These are phyloP conservation scores for Rana temporaria DNA, from an alignment of 2,113 vertebrate genomes.

Conservation along the genomic window DNA sequence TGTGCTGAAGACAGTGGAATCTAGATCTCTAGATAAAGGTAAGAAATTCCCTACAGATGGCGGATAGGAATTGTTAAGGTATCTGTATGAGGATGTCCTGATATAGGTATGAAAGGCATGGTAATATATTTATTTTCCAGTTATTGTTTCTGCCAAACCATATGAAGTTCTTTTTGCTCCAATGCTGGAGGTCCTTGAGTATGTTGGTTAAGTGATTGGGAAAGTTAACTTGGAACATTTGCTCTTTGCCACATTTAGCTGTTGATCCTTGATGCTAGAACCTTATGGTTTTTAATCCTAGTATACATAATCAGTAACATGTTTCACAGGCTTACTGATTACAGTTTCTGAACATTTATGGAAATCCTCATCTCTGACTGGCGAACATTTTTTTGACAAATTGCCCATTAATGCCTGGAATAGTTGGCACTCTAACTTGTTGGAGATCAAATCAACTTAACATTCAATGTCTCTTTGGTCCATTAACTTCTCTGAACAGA, in stretches of 20 bases:
- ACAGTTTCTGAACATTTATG: neutral
- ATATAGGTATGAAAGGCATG: too few relatives aligned
- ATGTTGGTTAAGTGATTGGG: too few relatives aligned
- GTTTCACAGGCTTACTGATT: neutral
- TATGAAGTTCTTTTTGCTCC: too few relatives aligned
- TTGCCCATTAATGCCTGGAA: neutral
- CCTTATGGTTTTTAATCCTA: neutral
- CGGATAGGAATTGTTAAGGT: too few relatives aligned
- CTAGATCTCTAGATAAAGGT: too few relatives aligned
- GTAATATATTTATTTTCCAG: too few relatives aligned
- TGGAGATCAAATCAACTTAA: neutral
- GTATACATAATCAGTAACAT: neutral
- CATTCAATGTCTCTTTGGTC: slow-evolving; percentile 1
- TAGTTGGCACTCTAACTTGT: neutral
- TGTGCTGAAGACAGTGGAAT: too few relatives aligned
- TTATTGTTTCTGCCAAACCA: too few relatives aligned
- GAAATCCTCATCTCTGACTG: neutral
- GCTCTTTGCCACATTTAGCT: neutral
- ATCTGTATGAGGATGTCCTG: too few relatives aligned
- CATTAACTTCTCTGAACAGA: neutral
- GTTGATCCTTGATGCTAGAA: neutral
- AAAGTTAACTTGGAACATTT: too few relatives aligned
- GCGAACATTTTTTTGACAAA: neutral
- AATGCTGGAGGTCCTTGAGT: too few relatives aligned
- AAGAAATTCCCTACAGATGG: too few relatives aligned